Percentiles rank a stretch among this genome's conserved stretches.
Conservation (phyloP, 30 jellyfish, hydroid and myxozoan genomes). For the Rhopilema esculentum region DNA sequence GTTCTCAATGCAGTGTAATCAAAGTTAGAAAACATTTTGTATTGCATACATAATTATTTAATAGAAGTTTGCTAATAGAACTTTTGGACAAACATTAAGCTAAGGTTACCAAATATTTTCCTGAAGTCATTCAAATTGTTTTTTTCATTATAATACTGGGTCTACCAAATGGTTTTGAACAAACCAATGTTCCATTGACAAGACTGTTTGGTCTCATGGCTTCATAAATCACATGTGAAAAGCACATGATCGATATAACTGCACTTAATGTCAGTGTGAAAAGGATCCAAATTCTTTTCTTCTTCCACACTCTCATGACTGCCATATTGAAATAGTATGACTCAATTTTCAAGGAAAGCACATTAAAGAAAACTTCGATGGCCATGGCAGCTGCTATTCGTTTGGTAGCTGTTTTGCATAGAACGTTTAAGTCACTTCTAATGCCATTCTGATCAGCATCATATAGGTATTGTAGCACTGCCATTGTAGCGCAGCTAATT, state of each 20-base stretch:
- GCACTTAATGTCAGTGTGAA: constrained; percentile 34
- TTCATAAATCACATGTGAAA: constrained; percentile 45
- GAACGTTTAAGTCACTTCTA: neutral
- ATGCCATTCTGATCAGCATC: constrained; percentile 42
- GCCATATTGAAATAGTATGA: constrained; percentile 74
- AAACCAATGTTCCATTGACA: constrained; percentile 71
- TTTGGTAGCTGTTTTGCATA: constrained; percentile 29
- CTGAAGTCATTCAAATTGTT: neutral
- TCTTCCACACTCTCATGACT: constrained; percentile 60
- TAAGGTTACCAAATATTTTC: too few relatives aligned
- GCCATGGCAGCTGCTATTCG: constrained; percentile 53
- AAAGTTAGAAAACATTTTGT: too few relatives aligned
- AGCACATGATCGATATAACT: constrained; percentile 54
- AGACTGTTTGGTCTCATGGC: constrained; percentile 65
- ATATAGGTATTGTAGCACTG: constrained; percentile 32
- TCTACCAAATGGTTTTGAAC: constrained; percentile 57
- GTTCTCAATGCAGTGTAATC: too few relatives aligned
- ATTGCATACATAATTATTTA: too few relatives aligned
- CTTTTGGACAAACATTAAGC: too few relatives aligned
- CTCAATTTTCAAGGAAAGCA: constrained; percentile 52
- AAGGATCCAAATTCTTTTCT: constrained; percentile 33
- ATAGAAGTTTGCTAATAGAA: too few relatives aligned
- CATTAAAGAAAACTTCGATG: constrained; percentile 45
- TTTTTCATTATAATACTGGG: constrained; percentile 19
- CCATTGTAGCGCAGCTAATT: constrained; percentile 56